These are phyloP conservation scores for Sialis lutaria DNA, from an alignment of 2,888 invertebrate species.

Conservation along the genomic window DNA sequence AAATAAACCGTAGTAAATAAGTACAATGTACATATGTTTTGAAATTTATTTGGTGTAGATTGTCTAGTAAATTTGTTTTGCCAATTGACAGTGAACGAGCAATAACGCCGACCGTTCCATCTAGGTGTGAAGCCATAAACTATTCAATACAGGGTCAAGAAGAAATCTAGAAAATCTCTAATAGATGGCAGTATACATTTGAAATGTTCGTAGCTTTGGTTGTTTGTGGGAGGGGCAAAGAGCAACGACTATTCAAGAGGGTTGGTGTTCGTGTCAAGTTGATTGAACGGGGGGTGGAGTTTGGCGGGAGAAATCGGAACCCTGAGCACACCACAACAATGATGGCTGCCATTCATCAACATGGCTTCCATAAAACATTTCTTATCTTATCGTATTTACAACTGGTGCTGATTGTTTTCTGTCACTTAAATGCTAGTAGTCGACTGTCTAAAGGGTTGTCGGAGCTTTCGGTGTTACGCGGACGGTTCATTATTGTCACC, in stretches of 20 bases:
- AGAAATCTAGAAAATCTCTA: conserved; percentile 25
- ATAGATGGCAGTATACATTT: conserved; percentile 25
- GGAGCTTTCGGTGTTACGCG: too few relatives aligned
- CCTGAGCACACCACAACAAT: conserved; percentile 27
- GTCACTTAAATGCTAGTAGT: background rate
- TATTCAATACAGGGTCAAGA: conserved; percentile 23
- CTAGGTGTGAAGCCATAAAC: conserved; percentile 26
- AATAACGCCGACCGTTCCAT: conserved; percentile 16
- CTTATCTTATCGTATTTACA: background rate
- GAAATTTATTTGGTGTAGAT: too few relatives aligned
- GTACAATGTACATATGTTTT: too few relatives aligned
- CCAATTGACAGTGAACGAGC: too few relatives aligned
- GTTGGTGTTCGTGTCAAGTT: conserved; percentile 29
- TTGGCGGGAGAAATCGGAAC: conserved; percentile 17
- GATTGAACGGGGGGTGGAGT: conserved; percentile 43
- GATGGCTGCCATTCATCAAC: conserved; percentile 41
- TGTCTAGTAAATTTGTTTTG: too few relatives aligned
- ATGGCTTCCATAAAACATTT: conserved; percentile 25
- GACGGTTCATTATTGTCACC: too few relatives aligned
- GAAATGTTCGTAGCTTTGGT: conserved; percentile 12
- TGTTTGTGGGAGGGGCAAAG: conserved; percentile 17
- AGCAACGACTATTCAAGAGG: conserved; percentile 12
- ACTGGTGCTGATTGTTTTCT: background rate
- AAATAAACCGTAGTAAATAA: too few relatives aligned
- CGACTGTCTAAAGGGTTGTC: too few relatives aligned